Conservation (phyloP, 2,888 invertebrate species). For the Rhaphigaster nebulosa region DNA sequence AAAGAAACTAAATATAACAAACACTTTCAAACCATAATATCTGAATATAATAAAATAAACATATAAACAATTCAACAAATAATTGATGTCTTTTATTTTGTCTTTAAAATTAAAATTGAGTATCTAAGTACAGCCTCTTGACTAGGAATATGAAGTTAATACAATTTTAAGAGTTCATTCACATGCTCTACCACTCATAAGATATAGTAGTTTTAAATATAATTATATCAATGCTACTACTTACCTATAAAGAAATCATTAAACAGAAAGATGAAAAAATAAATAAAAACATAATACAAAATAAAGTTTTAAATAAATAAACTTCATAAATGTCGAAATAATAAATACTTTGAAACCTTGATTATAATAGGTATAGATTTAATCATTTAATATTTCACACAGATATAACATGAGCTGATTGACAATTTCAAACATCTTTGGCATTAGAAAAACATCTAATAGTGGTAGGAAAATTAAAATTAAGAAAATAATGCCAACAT, state of each 20-base stretch:
- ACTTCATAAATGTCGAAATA: neutral
- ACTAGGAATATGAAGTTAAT: conserved; percentile 37
- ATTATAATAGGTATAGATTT: neutral
- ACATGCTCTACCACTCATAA: neutral
- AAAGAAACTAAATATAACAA: conserved; percentile 29
- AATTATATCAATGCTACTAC: neutral
- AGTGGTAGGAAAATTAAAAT: no score
- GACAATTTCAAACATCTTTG: conserved; percentile 22
- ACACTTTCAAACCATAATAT: conserved; percentile 30
- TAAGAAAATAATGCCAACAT: neutral
- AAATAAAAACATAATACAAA: neutral
- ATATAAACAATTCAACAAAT: conserved; percentile 35
- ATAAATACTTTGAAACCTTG: neutral
- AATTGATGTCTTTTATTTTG: conserved; percentile 42
- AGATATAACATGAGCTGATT: neutral
- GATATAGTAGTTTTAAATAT: neutral
- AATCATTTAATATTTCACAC: neutral
- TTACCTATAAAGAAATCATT: neutral
- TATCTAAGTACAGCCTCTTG: conserved; percentile 48
- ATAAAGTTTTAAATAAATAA: neutral
- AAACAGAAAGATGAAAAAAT: neutral
- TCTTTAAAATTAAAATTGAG: conserved; percentile 48
- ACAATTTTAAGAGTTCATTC: neutral
- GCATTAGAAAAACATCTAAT: neutral
- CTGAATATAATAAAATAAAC: conserved; percentile 39